Evolutionary conservation across 1,140 invertebrate species (phyloP).

Genomic region (Drosophila equinoxialis): DNA sequence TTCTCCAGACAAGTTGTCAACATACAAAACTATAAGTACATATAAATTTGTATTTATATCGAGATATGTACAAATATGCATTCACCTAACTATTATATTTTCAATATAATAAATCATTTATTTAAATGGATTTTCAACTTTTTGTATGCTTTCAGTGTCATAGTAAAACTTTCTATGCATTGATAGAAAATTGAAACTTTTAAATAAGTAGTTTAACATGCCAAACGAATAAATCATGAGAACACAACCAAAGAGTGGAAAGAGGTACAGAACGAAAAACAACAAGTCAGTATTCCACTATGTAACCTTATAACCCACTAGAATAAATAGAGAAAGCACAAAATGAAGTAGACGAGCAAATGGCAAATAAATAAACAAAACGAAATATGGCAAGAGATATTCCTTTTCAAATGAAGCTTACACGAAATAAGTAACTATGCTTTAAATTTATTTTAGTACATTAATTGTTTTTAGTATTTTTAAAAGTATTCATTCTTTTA

Average conservation of each 20-base stretch:
- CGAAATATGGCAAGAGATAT: not conserved
- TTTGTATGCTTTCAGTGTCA: conserved; percentile 1
- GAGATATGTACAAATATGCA: not conserved
- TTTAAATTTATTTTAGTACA: too few species aligned
- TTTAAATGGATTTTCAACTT: conserved; percentile 33
- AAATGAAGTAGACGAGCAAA: too few species aligned
- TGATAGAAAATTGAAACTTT: conserved; percentile 13
- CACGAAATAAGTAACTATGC: not conserved
- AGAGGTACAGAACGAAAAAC: not conserved
- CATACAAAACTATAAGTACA: not conserved
- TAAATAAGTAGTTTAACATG: conserved; percentile 28
- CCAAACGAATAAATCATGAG: conserved; percentile 20
- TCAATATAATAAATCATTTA: conserved; percentile 45
- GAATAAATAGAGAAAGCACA: not conserved
- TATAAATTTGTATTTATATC: not conserved
- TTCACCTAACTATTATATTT: not conserved
- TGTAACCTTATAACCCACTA: not conserved
- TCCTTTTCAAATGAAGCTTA: not conserved
- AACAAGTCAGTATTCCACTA: not conserved
- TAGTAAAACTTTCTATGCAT: not conserved
- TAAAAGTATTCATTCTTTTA: too few species aligned
- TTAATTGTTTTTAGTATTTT: too few species aligned
- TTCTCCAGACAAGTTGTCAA: conserved; percentile 13
- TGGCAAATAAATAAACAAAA: not conserved
- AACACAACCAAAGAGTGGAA: not conserved